These are phyloP conservation scores for Chrysaora quinquecirrha DNA, from an alignment of 30 jellyfish, hydroid and myxozoan genomes.

Conservation along the genomic window DNA sequence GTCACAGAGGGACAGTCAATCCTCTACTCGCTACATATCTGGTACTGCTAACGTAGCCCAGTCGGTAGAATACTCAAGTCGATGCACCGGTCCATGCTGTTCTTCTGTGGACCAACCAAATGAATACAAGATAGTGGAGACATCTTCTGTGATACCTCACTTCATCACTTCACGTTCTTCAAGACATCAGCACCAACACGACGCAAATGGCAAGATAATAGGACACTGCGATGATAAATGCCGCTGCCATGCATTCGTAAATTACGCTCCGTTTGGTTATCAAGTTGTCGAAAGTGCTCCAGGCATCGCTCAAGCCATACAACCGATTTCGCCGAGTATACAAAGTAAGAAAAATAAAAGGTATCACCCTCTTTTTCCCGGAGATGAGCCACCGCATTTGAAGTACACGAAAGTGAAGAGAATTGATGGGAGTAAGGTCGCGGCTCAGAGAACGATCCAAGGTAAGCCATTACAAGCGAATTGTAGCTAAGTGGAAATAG, in stretches of 20 bases:
- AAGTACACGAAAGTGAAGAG: conserved; percentile 95
- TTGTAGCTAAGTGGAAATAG: too few species aligned
- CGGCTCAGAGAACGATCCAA: conserved; percentile 92
- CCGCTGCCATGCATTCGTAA: conserved; percentile 73
- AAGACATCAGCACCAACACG: conserved; percentile 42
- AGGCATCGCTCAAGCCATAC: conserved; percentile 82
- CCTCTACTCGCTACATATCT: conserved; percentile 11
- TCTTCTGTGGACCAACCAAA: conserved; percentile 45
- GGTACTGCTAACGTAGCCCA: conserved; percentile 40
- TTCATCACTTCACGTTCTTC: conserved; percentile 64
- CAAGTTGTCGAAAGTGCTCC: conserved; percentile 85
- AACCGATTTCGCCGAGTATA: conserved; percentile 73
- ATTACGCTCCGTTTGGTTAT: conserved; percentile 84
- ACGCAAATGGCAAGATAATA: conserved; percentile 39
- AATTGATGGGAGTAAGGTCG: conserved; percentile 95
- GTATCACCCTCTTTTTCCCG: conserved; percentile 75
- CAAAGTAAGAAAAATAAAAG: conserved; percentile 65
- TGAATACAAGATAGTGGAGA: conserved; percentile 76
- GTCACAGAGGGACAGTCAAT: background rate
- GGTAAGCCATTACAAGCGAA: too few species aligned
- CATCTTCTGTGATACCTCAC: conserved; percentile 65
- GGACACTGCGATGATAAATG: conserved; percentile 89
- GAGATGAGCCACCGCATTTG: conserved; percentile 98
- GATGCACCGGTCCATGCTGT: conserved; percentile 87
- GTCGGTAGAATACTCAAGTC: conserved; percentile 57